Evolutionary conservation across 2,888 invertebrate species (phyloP).

Genomic region (Drosophila birchii): DNA sequence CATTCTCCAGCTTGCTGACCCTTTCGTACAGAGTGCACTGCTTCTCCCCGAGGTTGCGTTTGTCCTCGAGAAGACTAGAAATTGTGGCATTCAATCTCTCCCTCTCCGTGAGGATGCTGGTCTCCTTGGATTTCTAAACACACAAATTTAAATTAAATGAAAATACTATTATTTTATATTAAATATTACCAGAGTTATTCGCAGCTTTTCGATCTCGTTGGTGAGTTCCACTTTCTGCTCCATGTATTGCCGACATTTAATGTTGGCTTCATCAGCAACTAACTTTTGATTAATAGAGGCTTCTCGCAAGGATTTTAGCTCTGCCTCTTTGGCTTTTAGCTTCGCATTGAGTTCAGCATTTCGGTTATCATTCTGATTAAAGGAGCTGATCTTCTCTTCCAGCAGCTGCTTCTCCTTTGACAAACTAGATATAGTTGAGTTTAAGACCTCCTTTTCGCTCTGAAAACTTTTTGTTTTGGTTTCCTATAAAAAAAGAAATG

Average conservation of each 20-base stretch:
- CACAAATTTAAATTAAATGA: not conserved
- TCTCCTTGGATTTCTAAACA: constrained; percentile 52
- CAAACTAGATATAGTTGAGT: constrained; percentile 54
- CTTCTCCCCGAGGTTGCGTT: constrained; percentile 62
- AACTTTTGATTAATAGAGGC: not conserved
- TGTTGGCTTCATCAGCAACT: not conserved
- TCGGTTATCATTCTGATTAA: constrained; percentile 34
- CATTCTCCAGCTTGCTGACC: constrained; percentile 51
- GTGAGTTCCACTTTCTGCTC: not conserved
- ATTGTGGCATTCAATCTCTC: constrained; percentile 53
- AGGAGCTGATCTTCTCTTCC: constrained; percentile 53
- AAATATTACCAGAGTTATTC: not conserved
- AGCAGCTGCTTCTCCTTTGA: constrained; percentile 57
- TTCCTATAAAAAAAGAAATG: constrained; percentile 35
- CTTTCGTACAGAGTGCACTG: constrained; percentile 46
- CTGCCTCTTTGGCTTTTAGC: constrained; percentile 1
- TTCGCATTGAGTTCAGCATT: constrained; percentile 19
- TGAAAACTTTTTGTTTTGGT: constrained; percentile 48
- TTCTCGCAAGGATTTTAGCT: not conserved
- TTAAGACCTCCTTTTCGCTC: constrained; percentile 39
- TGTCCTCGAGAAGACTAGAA: constrained; percentile 56
- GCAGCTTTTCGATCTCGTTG: not conserved
- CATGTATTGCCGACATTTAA: not conserved
- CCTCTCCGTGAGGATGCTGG: constrained; percentile 37
- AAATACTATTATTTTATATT: not conserved